Percentiles rank a stretch among this genome's conserved stretches.
These are phyloP conservation scores for Drosophila pseudotakahashii DNA, from an alignment of 2,888 invertebrate species.

Conservation along the genomic window DNA sequence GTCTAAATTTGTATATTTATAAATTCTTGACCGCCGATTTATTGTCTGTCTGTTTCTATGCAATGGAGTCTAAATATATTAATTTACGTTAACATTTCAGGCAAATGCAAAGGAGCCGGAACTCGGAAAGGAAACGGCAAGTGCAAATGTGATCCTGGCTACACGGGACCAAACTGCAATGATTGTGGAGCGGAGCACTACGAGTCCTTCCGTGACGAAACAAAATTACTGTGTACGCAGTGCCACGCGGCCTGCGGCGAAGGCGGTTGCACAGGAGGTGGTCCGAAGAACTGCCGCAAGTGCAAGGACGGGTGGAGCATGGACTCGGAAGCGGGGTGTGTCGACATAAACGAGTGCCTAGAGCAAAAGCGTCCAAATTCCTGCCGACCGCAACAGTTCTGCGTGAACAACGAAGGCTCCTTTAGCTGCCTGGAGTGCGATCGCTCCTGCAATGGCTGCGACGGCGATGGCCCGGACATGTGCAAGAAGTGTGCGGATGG, in stretches of 20 bases:
- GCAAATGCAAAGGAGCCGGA: slow-evolving; percentile 91
- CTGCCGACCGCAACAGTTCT: slow-evolving; percentile 90
- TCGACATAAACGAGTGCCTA: slow-evolving; percentile 94
- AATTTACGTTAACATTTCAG: slow-evolving; percentile 23
- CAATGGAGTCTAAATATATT: background rate
- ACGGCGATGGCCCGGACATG: slow-evolving; percentile 96
- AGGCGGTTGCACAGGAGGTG: slow-evolving; percentile 90
- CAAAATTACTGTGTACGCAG: slow-evolving; percentile 89
- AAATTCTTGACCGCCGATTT: background rate
- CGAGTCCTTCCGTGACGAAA: slow-evolving; percentile 89
- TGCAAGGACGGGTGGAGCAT: slow-evolving; percentile 90
- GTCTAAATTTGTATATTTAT: too few species aligned
- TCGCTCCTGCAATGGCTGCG: slow-evolving; percentile 92
- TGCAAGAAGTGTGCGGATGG: slow-evolving; percentile 92
- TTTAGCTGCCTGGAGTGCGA: slow-evolving; percentile 92
- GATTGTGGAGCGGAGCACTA: slow-evolving; percentile 91
- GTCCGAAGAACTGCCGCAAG: slow-evolving; percentile 87
- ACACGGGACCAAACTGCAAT: slow-evolving; percentile 91
- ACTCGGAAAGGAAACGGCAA: slow-evolving; percentile 96
- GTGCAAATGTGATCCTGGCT: slow-evolving; percentile 94
- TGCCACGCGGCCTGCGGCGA: slow-evolving; percentile 92
- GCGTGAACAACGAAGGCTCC: slow-evolving; percentile 94
- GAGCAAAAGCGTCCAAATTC: slow-evolving; percentile 82
- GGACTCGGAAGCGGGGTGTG: slow-evolving; percentile 91
- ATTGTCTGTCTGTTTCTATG: background rate